Evolutionary conservation across 2,888 invertebrate genomes (phyloP).

Genomic region (Byasa hedistus): DNA sequence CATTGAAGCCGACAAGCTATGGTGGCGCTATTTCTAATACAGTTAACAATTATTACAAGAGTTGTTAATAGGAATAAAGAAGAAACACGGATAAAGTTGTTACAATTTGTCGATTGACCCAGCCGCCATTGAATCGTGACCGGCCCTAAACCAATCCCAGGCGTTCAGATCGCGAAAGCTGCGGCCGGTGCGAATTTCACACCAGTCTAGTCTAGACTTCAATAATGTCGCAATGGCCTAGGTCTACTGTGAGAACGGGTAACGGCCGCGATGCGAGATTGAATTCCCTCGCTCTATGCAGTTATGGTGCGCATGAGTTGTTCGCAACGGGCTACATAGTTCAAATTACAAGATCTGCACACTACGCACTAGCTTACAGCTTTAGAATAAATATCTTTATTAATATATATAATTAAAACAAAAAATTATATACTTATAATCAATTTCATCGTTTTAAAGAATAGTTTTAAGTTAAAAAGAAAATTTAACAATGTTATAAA

Average conservation of each 20-base stretch:
- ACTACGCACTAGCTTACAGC: neutral
- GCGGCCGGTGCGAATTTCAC: conserved; percentile 73
- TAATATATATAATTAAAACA: neutral
- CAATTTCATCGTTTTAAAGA: too few relatives aligned
- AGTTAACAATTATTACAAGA: neutral
- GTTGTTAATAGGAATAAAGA: neutral
- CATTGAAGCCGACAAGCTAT: too few relatives aligned
- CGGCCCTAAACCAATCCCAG: conserved; percentile 68
- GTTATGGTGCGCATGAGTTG: conserved; percentile 3
- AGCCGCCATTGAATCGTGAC: conserved; percentile 47
- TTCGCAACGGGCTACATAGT: conserved; percentile 10
- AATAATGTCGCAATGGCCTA: conserved; percentile 60
- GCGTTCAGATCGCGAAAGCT: conserved; percentile 72
- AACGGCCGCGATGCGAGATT: conserved; percentile 57
- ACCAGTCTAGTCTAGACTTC: conserved; percentile 71
- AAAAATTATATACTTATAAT: too few relatives aligned
- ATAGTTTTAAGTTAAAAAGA: too few relatives aligned
- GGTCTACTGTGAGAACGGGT: conserved; percentile 66
- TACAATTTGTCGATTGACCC: conserved; percentile 30
- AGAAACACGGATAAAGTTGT: neutral
- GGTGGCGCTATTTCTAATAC: too few relatives aligned
- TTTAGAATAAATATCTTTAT: neutral
- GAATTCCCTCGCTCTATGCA: conserved; percentile 36
- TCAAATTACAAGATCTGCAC: conserved; percentile 3
- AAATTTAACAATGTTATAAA: too few relatives aligned